Conservation (phyloP, 2,113 vertebrate species). For the Synodontis membranacea region DNA sequence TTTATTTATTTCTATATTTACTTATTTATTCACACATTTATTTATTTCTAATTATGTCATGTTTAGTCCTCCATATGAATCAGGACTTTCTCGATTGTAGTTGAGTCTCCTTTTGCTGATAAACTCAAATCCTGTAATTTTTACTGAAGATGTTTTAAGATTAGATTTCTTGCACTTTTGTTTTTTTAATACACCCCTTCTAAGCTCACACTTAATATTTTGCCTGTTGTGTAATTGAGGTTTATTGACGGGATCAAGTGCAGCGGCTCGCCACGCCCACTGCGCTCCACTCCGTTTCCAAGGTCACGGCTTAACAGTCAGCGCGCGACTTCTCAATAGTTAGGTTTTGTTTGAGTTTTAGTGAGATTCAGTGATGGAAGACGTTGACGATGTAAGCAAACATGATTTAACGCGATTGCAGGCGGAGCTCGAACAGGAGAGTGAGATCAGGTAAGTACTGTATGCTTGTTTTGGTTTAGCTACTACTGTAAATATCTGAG, state of each 20-base stretch:
- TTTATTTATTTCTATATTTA: no score
- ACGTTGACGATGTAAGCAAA: constrained; percentile 54
- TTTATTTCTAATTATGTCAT: no score
- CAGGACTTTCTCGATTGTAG: background rate
- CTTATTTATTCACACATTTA: no score
- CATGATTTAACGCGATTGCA: constrained; percentile 55
- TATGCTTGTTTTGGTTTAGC: background rate
- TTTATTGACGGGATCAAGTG: background rate
- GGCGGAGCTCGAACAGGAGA: constrained; percentile 66
- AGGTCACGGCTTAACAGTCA: constrained; percentile 57
- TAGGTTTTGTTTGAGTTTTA: background rate
- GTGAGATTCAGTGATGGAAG: constrained; percentile 39
- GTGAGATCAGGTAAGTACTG: constrained; percentile 66
- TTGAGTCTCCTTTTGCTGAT: background rate
- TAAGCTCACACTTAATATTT: background rate
- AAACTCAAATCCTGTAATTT: background rate
- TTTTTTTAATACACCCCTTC: background rate
- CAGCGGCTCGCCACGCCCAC: background rate
- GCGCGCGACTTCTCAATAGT: background rate
- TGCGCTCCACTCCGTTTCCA: constrained; percentile 43
- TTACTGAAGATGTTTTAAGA: no score
- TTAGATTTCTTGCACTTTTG: background rate
- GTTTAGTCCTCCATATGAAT: no score
- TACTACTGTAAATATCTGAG: background rate
- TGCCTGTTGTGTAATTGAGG: background rate